Evolutionary conservation across 2,797 vertebrate genomes (phyloP).

Genomic region (Peromyscus attwateri): DNA sequence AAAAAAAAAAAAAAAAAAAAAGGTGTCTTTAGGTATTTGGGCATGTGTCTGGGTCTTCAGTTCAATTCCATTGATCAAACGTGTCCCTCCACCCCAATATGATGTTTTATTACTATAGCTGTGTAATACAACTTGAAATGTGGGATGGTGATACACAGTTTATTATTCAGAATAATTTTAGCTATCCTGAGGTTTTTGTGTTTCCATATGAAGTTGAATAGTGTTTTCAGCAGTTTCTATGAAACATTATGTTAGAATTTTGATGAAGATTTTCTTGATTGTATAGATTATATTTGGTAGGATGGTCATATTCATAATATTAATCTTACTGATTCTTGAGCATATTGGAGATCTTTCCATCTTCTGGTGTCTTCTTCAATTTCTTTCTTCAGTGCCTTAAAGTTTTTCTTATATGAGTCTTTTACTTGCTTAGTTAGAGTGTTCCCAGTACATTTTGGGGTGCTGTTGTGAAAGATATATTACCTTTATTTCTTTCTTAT

Average conservation of each 20-base stretch:
- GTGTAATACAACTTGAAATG: not conserved
- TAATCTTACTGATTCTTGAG: not conserved
- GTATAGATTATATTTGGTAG: not conserved
- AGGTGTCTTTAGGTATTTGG: not conserved
- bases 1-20: not conserved
- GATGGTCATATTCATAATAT: not conserved
- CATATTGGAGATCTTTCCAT: not conserved
- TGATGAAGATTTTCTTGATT: not conserved
- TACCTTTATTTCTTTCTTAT: not conserved
- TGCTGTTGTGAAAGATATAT: not conserved
- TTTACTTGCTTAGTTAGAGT: not conserved
- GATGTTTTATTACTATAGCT: not conserved
- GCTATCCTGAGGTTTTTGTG: not conserved
- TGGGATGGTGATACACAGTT: not conserved
- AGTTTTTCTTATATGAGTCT: not conserved
- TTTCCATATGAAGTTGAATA: not conserved
- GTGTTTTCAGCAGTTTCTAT: not conserved
- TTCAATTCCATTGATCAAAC: not conserved
- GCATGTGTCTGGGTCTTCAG: not conserved
- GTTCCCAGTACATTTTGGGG: not conserved
- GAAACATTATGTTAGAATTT: not conserved
- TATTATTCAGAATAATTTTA: not conserved
- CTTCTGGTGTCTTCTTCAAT: not conserved
- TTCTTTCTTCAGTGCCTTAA: not conserved
- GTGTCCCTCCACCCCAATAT: not conserved